Percentiles rank a stretch among this genome's conserved stretches.
phyloP scores from a whole-genome alignment of 2,113 vertebrate genomes.

The Ameiurus melas region DNA sequence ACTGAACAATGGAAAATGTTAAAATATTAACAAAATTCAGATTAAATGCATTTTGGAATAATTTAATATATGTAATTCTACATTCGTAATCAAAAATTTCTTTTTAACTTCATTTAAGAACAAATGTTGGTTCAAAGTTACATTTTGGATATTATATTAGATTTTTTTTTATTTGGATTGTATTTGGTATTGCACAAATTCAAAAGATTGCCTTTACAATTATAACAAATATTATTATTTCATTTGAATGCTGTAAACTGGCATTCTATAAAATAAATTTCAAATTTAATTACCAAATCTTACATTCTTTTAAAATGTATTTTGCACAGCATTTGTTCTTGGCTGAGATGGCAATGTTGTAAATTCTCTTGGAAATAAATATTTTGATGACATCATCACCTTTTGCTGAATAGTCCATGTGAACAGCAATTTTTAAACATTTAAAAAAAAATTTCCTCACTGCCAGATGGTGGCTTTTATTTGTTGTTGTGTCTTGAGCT shows the following conservation, averaged over 20 bases:
- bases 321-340: neutral
- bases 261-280: neutral
- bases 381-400: neutral
- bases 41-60: neutral
- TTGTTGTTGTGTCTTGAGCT: neutral
- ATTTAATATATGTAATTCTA: neutral
- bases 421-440: neutral
- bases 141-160: neutral
- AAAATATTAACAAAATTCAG: neutral
- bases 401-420: neutral
- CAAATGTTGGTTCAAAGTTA: neutral
- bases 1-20: too few species aligned
- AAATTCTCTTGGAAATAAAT: neutral
- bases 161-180: neutral
- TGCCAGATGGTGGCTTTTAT: slow-evolving; percentile 18
- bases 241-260: neutral
- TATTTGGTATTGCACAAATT: neutral
- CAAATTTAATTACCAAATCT: neutral
- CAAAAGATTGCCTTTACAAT: neutral
- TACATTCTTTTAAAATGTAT: neutral
- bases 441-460: too few species aligned
- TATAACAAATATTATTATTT: neutral
- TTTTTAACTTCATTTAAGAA: neutral
- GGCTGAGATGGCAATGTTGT: neutral
- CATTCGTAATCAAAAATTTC: neutral